Conservation (phyloP, 2,797 vertebrate genomes). For the Cossypha polioptera region DNA sequence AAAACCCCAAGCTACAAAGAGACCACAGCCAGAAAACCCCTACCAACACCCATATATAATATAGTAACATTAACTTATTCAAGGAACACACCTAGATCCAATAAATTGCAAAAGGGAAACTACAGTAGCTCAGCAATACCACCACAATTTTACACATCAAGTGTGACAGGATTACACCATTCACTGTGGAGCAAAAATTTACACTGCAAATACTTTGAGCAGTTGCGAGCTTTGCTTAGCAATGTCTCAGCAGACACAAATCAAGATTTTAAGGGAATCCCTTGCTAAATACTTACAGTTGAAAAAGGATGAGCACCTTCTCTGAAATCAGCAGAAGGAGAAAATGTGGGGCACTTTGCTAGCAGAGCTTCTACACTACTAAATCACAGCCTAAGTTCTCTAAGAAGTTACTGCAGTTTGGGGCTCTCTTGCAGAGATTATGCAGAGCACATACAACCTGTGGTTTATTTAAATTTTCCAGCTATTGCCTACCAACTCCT, state of each 20-base stretch:
- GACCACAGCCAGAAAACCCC: not conserved
- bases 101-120: not conserved
- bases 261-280: slow-evolving; percentile 5
- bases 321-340: not conserved
- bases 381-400: not conserved
- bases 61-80: not conserved
- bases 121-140: not conserved
- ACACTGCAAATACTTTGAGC: not conserved
- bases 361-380: accelerated
- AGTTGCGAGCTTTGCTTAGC: not conserved
- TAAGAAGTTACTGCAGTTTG: not conserved
- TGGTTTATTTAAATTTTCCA: not conserved
- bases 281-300: not conserved
- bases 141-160: not conserved
- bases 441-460: not conserved
- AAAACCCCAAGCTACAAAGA: not conserved
- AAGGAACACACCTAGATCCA: not conserved
- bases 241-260: not conserved
- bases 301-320: not conserved
- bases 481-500: not conserved
- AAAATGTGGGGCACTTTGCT: not conserved
- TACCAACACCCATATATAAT: not conserved
- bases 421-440: not conserved
- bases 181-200: not conserved
- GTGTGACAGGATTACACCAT: not conserved